Evolutionary conservation across 2,797 vertebrate species (phyloP), one percentile per base, ranked within the genome.

Genomic region (Lophotriccus pileatus): DNA sequence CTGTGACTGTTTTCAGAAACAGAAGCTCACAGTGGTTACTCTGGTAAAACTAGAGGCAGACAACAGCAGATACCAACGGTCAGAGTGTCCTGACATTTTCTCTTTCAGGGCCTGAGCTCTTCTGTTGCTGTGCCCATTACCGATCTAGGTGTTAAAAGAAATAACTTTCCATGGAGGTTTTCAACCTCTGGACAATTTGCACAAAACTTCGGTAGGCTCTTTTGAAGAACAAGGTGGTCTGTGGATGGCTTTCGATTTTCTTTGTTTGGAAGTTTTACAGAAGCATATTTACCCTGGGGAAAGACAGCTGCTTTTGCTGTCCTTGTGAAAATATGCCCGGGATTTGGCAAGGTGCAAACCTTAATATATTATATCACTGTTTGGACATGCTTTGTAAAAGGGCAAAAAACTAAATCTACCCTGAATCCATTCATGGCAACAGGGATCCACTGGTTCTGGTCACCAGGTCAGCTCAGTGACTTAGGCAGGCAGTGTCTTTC

Each of bases 251-350:
- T 89, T 80, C 43, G 34, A 34, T 83, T 83, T 93, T 55, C 62
- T 92, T 89, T 94, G 17, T 74, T 77, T 56, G 59, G 52, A 87
- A 68, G 36, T 55, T 94, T 82, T 74, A 74, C 44, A 94, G 60
- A 68, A 93, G 76, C 34, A 49, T 14, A 19, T 41, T 41, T 77
- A 83, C 39, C 84, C 53, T 58, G 25, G 10, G 34, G 56, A 34
- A 92, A 91, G 58, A 83, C 37, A 94, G 84, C 34, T 83, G 58
- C 53, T 93, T 94, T 89, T 87, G 76, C 69, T 78, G 73, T 78
- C 73, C 75, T 75, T 83, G 49, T 78, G 75, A 97, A 95, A 95
- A 83, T 87, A 89, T 62, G 75, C 37, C 86, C 58, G 43, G 69
- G 73, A 92, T 92, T 89, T 92, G 85, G 78, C 79, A 85, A 68